Evolutionary conservation across 1,140 invertebrate genomes (phyloP).

Genomic region (Bursaphelenchus mucronatus): DNA sequence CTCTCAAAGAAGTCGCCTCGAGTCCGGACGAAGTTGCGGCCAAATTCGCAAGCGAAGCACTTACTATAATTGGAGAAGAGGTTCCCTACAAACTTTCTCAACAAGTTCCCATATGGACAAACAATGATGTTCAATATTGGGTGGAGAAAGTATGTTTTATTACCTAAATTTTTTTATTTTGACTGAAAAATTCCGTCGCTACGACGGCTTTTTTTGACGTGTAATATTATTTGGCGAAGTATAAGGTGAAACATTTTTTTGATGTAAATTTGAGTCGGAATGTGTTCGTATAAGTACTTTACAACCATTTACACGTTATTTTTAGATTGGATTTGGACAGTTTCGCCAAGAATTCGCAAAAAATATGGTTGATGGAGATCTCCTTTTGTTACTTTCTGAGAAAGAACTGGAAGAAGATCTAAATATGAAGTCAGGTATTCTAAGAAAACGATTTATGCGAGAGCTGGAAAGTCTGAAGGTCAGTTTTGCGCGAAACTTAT

Average conservation of each 20-base stretch:
- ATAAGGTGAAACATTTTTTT: no score
- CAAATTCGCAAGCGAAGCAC: slow-evolving; percentile 89
- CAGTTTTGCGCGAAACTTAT: slow-evolving; percentile 56
- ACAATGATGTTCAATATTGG: slow-evolving; percentile 93
- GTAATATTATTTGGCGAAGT: neutral
- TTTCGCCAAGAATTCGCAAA: slow-evolving; percentile 78
- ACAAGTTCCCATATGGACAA: slow-evolving; percentile 80
- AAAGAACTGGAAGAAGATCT: slow-evolving; percentile 87
- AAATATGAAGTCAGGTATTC: slow-evolving; percentile 84
- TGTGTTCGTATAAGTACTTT: no score
- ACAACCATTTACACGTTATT: slow-evolving; percentile 11
- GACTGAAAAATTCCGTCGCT: no score
- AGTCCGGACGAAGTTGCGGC: slow-evolving; percentile 95
- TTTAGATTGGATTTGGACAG: slow-evolving; percentile 81
- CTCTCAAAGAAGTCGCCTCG: slow-evolving; percentile 89
- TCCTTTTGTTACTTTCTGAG: slow-evolving; percentile 85
- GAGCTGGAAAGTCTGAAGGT: slow-evolving; percentile 90
- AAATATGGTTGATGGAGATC: slow-evolving; percentile 93
- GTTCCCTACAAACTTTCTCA: slow-evolving; percentile 94
- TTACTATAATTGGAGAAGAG: slow-evolving; percentile 88
- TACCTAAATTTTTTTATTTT: no score
- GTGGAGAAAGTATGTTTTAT: slow-evolving; percentile 72
- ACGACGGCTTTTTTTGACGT: no score
- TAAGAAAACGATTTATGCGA: slow-evolving; percentile 82
- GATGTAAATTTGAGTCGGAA: no score